Evolutionary conservation across 92 coral and sea anemone genomes (phyloP), one percentile per base, ranked within the genome.

Genomic region (Epizoanthus rinbou): DNA sequence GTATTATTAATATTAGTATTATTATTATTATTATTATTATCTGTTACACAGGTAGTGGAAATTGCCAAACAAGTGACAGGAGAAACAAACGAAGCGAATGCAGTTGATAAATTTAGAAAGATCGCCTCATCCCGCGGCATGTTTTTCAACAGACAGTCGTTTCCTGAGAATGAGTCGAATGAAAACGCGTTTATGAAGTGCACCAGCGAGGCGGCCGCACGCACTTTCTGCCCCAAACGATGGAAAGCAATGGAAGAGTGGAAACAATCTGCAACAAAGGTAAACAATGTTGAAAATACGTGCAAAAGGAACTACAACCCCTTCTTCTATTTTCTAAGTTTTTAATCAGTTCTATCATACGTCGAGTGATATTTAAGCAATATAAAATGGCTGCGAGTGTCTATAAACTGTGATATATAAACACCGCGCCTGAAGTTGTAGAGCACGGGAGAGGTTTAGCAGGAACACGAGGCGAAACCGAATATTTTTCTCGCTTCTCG

Each of bases 201-300:
- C 72, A 37, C 65, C 57, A 50, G 83, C 64, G 59, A 60, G 5
- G 17, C 14, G 53, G 85, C 80, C 21, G 98, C 99, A 21, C 64
- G 80, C 22, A 66, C 39, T 82, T 85, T 80, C 71, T 96, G 99
- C 39, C 97, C 99, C 8, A 74, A 85, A 28, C 86, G 99, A 76
- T 96, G 91, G 96, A 69, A 80, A 57, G 92, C 98, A 16, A 85
- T 91, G 85, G 79, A 85, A 67, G 86, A 81, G 15, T 96, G 98
- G 98, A 56, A 79, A 50, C 37, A 90, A 23, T 88, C 91, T 7
- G 87, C 91, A n/a, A 76, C 80, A 71, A 79, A 82, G 79, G 97
- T 92, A 37, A 81, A 86, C 8, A 39, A 58, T 5, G 5, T 11
- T 11, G 11, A 18, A 11, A 8, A 39, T 16, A 39, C 0, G 9